Evolutionary conservation across 2,797 vertebrate genomes (phyloP), one percentile per base, ranked within the genome.

Genomic region (Sitta carolinensis): DNA sequence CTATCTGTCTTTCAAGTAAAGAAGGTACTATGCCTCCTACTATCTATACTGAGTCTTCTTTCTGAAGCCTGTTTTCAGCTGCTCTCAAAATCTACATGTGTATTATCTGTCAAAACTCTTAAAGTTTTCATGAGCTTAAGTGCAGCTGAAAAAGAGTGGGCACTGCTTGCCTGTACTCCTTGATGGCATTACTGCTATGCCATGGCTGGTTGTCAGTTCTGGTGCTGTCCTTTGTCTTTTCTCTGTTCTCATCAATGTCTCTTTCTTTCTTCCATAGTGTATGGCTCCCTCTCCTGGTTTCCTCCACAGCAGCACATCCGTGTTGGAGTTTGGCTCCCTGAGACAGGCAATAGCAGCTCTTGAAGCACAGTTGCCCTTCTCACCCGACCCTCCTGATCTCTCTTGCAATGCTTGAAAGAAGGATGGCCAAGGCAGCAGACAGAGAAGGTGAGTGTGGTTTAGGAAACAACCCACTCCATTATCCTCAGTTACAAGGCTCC

Each of bases 181-280:
- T 74, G 47, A 47, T 55, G 22, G 17, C 66, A 51, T 7, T 74
- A 34, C 61, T 93, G 68, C 72, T 51, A 40, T 75, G 59, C 47
- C 16, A 16, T 10, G 30, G 58, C 82, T 72, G 1, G 4, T 59
- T 61, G 84, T 59, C 87, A 76, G 11, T 70, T 89, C 73, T 84
- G 5, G 17, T 38, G 12, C 76, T 81, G 51, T 52, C 32, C 55
- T 92, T 64, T 59, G 26, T 21, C 78, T 45, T 70, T 77, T 52
- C 62, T 66, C 18, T 45, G 2, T 59, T 75, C 72, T 94, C 51
- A 95, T 66, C 62, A 5, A 10, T 66, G 85, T 94, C 40, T 95
- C 47, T 80, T 90, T 91, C 76, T 80, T 77, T 93, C 34, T 89
- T 25, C 77, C 72, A 47, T 59, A 93, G 83, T 70, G 84, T 50